phyloP scores from a whole-genome alignment of 2,888 invertebrate species.

The Ochropleura leucogaster region DNA sequence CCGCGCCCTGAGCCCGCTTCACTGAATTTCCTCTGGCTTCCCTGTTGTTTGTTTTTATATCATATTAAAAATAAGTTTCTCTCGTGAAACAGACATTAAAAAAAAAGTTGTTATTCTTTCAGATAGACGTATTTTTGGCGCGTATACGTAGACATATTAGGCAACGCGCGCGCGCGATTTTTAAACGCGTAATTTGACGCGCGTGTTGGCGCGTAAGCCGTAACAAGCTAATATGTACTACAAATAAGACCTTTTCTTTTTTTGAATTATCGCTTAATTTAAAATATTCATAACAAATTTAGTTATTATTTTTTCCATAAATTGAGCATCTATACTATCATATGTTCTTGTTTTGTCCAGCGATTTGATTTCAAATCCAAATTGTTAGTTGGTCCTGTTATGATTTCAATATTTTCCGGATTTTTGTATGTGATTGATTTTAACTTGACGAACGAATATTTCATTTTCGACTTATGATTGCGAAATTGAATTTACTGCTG shows the following conservation, averaged over 20 bases:
- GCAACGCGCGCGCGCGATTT: neutral
- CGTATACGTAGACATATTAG: neutral
- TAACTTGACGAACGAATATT: neutral
- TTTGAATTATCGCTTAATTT: neutral
- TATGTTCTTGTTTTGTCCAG: slow-evolving; percentile 4
- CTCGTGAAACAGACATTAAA: neutral
- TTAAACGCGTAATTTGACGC: neutral
- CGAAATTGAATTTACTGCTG: slow-evolving; percentile 12
- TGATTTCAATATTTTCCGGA: neutral
- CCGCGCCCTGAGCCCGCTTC: slow-evolving; percentile 65
- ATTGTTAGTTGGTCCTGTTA: neutral
- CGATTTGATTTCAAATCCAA: too few species aligned
- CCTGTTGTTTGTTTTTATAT: slow-evolving; percentile 73
- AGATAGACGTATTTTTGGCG: neutral
- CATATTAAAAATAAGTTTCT: slow-evolving; percentile 66
- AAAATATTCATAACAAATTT: too few species aligned
- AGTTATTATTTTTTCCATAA: neutral
- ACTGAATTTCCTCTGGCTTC: slow-evolving; percentile 71
- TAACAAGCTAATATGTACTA: neutral
- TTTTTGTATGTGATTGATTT: neutral
- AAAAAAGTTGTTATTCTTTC: neutral
- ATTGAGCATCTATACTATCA: neutral
- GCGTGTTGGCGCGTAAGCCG: neutral
- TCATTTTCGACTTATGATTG: slow-evolving; percentile 19
- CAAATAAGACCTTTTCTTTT: neutral